Percentiles rank a stretch among this genome's conserved stretches.
Conservation (phyloP, 2,113 vertebrate species). For the Thoracochromis brauschi region DNA sequence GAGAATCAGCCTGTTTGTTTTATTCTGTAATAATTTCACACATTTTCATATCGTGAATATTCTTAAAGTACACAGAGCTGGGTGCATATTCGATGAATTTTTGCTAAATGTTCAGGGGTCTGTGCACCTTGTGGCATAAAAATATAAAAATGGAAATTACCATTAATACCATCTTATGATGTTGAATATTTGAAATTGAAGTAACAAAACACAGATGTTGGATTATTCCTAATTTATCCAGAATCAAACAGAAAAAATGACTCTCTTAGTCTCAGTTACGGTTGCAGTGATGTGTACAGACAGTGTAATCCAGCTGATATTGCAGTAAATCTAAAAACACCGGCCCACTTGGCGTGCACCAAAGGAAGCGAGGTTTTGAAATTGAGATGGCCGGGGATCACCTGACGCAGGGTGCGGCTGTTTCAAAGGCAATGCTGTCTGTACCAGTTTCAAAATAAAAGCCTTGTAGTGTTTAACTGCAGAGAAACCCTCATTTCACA, state of each 20-base stretch:
- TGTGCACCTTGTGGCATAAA: accelerated
- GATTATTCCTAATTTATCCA: background rate
- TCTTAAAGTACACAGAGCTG: background rate
- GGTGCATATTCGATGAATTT: accelerated
- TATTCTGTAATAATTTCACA: background rate
- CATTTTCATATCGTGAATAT: background rate
- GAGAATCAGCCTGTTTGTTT: background rate
- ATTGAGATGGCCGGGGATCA: background rate
- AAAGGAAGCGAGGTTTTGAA: background rate
- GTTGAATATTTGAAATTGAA: background rate
- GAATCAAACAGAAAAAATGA: background rate
- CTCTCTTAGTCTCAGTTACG: background rate
- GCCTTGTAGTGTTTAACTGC: background rate
- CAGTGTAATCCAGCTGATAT: background rate
- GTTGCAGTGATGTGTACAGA: background rate
- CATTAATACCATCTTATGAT: background rate
- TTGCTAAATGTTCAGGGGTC: background rate
- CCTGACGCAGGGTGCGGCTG: background rate
- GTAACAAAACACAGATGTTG: background rate
- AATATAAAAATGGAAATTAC: background rate
- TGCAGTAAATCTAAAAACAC: background rate
- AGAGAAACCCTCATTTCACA: background rate
- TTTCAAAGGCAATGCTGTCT: background rate
- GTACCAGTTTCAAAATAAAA: background rate
- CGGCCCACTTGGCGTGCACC: background rate